Evolutionary conservation across 2,113 vertebrate genomes (phyloP).

Genomic region (Formicarius rufipectus): DNA sequence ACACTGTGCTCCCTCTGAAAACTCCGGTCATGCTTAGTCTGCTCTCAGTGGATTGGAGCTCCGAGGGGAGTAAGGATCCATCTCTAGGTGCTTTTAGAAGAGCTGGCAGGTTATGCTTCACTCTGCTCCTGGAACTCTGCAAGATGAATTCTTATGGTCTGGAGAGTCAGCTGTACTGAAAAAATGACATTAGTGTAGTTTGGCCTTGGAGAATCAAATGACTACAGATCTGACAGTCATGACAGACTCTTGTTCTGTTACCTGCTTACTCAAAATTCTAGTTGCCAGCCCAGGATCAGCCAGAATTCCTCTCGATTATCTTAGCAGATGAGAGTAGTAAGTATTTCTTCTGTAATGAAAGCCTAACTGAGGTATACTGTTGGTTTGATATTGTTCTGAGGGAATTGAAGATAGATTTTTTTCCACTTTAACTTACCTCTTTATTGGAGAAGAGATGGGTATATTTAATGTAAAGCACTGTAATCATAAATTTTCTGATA

Average conservation of each 20-base stretch:
- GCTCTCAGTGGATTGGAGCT: neutral
- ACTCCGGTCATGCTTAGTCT: neutral
- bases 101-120: neutral
- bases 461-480: neutral
- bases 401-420: neutral
- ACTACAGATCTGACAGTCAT: neutral
- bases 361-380: neutral
- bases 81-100: neutral
- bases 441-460: neutral
- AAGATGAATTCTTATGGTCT: neutral
- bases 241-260: conserved; percentile 3
- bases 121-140: neutral
- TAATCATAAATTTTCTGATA: neutral
- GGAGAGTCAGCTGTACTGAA: neutral
- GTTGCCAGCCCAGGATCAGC: neutral
- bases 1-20: neutral
- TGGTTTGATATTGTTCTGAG: neutral
- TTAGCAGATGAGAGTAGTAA: conserved; percentile 36
- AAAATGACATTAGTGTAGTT: neutral
- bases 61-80: neutral
- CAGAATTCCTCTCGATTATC: conserved; percentile 17
- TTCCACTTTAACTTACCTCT: neutral
- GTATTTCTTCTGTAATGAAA: conserved; percentile 8
- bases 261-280: conserved; percentile 4
- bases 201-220: neutral